Evolutionary conservation across 2,797 vertebrate species (phyloP).

Genomic region (Balearica regulorum): DNA sequence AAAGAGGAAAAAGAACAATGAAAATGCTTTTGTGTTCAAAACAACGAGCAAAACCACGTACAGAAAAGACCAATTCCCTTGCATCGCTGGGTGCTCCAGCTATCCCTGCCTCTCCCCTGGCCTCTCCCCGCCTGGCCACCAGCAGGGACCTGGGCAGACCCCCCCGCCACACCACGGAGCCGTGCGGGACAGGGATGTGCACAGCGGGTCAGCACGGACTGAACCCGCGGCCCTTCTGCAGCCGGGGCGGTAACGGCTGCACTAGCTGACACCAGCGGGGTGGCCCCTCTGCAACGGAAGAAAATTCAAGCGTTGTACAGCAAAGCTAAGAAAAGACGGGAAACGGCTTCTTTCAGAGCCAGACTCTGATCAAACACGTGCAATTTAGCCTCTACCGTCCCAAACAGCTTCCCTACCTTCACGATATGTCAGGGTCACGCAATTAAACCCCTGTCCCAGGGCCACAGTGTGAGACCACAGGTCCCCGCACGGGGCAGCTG

Average conservation of each 20-base stretch:
- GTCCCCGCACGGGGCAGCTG: rapidly evolving
- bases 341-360: not conserved
- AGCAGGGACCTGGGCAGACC: not conserved
- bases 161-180: not conserved
- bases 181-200: not conserved
- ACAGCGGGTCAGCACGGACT: rapidly evolving
- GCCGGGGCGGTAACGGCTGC: not conserved
- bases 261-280: not conserved
- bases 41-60: rapidly evolving
- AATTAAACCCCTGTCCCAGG: not conserved
- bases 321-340: not conserved
- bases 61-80: not conserved
- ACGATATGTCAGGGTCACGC: not conserved
- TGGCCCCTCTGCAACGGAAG: not conserved
- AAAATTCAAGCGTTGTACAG: not conserved
- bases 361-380: not conserved
- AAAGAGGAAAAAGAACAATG: not conserved
- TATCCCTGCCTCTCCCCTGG: not conserved
- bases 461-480: not conserved
- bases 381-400: not conserved
- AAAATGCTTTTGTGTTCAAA: not conserved
- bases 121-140: not conserved
- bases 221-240: not conserved
- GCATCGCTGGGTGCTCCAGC: not conserved
- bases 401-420: not conserved